Conservation (phyloP, 2,113 vertebrate genomes). For the Candoia aspera region DNA sequence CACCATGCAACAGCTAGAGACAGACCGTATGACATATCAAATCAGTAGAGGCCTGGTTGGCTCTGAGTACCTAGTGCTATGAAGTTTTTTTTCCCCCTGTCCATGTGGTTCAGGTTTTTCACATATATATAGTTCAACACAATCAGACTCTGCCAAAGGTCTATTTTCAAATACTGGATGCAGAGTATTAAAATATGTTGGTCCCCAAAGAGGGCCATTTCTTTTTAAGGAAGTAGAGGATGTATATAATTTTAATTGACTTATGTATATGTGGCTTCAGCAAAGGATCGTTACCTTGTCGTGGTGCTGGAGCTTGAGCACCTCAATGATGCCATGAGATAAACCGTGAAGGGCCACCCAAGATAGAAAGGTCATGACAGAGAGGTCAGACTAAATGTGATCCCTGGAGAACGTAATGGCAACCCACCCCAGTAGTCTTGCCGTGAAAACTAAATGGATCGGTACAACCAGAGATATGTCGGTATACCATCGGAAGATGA, state of each 20-base stretch:
- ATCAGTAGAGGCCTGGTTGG: background rate
- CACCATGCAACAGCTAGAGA: background rate
- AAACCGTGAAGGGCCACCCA: too few relatives aligned
- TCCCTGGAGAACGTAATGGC: too few relatives aligned
- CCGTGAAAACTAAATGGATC: too few relatives aligned
- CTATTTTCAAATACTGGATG: background rate
- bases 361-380: too few relatives aligned
- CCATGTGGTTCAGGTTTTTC: background rate
- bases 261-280: too few relatives aligned
- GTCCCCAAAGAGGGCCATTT: background rate
- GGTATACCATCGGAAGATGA: too few relatives aligned
- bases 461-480: too few relatives aligned
- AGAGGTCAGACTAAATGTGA: too few relatives aligned
- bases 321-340: too few relatives aligned
- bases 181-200: background rate
- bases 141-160: background rate
- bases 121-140: background rate
- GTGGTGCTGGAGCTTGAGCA: too few relatives aligned
- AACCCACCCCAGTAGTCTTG: too few relatives aligned
- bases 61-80: background rate
- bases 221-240: background rate
- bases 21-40: background rate
- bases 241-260: background rate
- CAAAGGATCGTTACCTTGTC: too few relatives aligned
- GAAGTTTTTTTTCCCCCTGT: background rate